Conservation (phyloP, 2,888 invertebrate genomes). For the Hermodice carunculata region DNA sequence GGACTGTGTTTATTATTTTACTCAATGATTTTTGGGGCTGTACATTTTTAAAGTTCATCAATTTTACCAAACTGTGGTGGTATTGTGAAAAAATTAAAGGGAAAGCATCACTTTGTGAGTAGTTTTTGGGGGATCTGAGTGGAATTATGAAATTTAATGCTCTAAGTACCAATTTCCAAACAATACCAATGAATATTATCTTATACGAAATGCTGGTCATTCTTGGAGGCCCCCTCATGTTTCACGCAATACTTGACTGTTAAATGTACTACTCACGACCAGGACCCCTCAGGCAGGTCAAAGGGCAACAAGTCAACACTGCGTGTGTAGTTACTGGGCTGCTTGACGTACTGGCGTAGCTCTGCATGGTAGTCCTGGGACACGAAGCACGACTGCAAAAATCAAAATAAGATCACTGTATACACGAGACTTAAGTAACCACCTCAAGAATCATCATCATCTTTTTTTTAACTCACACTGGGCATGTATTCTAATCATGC, state of each 20-base stretch:
- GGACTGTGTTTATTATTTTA: neutral
- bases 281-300: constrained; percentile 59
- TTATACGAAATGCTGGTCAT: too few species aligned
- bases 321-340: constrained; percentile 58
- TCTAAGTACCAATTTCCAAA: too few species aligned
- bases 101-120: too few species aligned
- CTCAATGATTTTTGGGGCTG: neutral
- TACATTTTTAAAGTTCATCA: neutral
- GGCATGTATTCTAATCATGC: too few species aligned
- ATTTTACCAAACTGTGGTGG: too few species aligned
- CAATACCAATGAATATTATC: too few species aligned
- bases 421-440: too few species aligned
- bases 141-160: neutral
- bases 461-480: too few species aligned
- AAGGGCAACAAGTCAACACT: constrained; percentile 52
- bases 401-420: too few species aligned
- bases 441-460: too few species aligned
- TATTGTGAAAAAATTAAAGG: too few species aligned
- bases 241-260: neutral
- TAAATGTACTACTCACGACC: constrained; percentile 48
- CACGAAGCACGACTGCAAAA: constrained; percentile 70
- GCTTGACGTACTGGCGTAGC: constrained; percentile 62
- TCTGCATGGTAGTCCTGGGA: constrained; percentile 70
- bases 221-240: too few species aligned
- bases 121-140: neutral